Conservation (phyloP, 2,113 vertebrate species). For the Clarias macrocephalus region DNA sequence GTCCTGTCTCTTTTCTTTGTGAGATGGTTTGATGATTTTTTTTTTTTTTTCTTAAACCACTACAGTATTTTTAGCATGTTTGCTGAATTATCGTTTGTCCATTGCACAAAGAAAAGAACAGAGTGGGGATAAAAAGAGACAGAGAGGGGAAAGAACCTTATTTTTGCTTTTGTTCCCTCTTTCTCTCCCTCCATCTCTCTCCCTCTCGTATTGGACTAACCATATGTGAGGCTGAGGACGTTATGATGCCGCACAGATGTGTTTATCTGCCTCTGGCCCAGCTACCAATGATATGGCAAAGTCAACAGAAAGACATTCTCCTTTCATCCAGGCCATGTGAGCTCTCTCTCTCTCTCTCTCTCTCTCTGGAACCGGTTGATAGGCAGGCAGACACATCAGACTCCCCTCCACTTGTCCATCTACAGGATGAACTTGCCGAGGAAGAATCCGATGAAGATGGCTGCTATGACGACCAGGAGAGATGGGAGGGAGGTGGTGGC, state of each 20-base stretch:
- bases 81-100: slow-evolving; percentile 50
- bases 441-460: slow-evolving; percentile 99
- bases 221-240: slow-evolving; percentile 80
- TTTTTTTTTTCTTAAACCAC: slow-evolving; percentile 70
- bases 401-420: slow-evolving; percentile 81
- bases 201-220: slow-evolving; percentile 68
- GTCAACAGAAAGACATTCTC: slow-evolving; percentile 80
- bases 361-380: slow-evolving; percentile 41
- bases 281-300: slow-evolving; percentile 94
- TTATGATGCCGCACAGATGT: slow-evolving; percentile 86
- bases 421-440: slow-evolving; percentile 99
- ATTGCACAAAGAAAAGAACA: slow-evolving; percentile 36
- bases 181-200: slow-evolving; percentile 20
- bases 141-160: slow-evolving; percentile 68
- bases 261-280: slow-evolving; percentile 78
- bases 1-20: slow-evolving; percentile 76
- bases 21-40: slow-evolving; percentile 74
- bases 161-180: slow-evolving; percentile 56
- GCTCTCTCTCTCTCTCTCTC: slow-evolving; percentile 32
- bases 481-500: slow-evolving; percentile 89
- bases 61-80: slow-evolving; percentile 57
- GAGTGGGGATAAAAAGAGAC: slow-evolving; percentile 50
- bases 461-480: slow-evolving; percentile 97
- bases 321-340: slow-evolving; percentile 74
- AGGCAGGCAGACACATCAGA: slow-evolving; percentile 54